Percentiles rank a stretch among this genome's conserved stretches.
Evolutionary conservation across 2,888 invertebrate genomes (phyloP).

Genomic region (Synanthedon formicaeformis): DNA sequence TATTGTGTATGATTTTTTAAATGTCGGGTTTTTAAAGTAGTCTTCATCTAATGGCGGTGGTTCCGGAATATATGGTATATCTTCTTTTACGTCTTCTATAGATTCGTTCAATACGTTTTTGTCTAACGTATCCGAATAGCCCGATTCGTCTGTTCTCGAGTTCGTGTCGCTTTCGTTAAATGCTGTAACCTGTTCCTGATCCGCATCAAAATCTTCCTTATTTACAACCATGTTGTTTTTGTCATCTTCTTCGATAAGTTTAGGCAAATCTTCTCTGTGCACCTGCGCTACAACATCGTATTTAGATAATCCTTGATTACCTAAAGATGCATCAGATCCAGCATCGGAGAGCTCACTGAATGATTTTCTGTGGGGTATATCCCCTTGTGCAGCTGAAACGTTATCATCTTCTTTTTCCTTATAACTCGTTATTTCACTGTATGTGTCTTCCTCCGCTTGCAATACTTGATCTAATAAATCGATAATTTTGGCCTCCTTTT

Average conservation of each 20-base stretch:
- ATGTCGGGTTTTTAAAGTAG: slow-evolving; percentile 25
- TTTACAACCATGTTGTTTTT: slow-evolving; percentile 20
- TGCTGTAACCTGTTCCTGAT: slow-evolving; percentile 40
- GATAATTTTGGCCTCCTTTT: slow-evolving; percentile 62
- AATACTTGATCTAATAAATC: slow-evolving; percentile 59
- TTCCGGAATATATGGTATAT: slow-evolving; percentile 38
- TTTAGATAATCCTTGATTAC: slow-evolving; percentile 57
- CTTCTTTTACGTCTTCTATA: slow-evolving; percentile 29
- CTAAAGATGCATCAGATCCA: slow-evolving; percentile 53
- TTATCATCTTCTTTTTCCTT: slow-evolving; percentile 32
- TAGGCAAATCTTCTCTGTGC: slow-evolving; percentile 67
- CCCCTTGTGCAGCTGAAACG: slow-evolving; percentile 15
- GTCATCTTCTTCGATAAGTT: slow-evolving; percentile 50
- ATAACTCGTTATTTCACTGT: slow-evolving; percentile 40
- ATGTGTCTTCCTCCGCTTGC: slow-evolving; percentile 59
- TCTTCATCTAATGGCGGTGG: slow-evolving; percentile 51
- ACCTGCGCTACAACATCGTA: slow-evolving; percentile 71
- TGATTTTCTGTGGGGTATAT: slow-evolving; percentile 41
- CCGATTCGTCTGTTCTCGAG: slow-evolving; percentile 59
- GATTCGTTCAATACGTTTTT: slow-evolving; percentile 36
- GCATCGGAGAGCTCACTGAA: slow-evolving; percentile 55
- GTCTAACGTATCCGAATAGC: slow-evolving; percentile 59
- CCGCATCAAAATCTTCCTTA: slow-evolving; percentile 14
- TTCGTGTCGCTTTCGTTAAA: slow-evolving; percentile 52
- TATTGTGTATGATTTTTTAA: slow-evolving; percentile 29